Evolutionary conservation across 1,140 invertebrate genomes (phyloP), one percentile per base, ranked within the genome.

Genomic region (Pogonomyrmex californicus): DNA sequence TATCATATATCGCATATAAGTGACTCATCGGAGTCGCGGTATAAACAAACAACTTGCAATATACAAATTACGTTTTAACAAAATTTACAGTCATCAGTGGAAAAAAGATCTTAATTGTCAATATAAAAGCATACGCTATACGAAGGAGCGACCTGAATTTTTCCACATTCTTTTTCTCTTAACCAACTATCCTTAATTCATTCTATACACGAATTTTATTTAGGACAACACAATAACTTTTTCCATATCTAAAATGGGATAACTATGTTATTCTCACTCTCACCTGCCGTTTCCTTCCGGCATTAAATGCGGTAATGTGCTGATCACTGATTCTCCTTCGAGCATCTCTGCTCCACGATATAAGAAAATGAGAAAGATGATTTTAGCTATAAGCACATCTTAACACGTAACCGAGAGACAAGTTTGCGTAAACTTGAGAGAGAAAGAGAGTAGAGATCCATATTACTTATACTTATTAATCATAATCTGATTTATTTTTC

Each of bases 41-140:
- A 86, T 54, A 79, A 86, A 86, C 12, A 71, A 68, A 88, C 54
- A 62, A 88, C 78, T 78, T 60, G 78, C 86, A 91, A 90, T 91
- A 41, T 92, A 91, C 90, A 92, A 63, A 85, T 58, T 58, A 83
- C 63, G 47, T 78, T 62, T 90, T 76, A 94, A 93, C 92, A 82
- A 88, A 93, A 93, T 93, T 86, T 93, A 93, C 91, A 93, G 58
- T 87, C 77, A 87, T 91, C 65, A 49, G 85, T 91, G 91, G 87
- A 92, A 92, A 92, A 77, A 90, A 86, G 87, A 87, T 90, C 87
- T 87, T 91, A 88, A 87, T 88, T 88, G 83, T 90, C 89, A 86
- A 83, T 91, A 88, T 66, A 91, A 90, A 92, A 93, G 66, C 88
- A 83, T 88, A 87, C 87, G 44, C 65, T 82, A 5, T 81, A 81